phyloP scores from a whole-genome alignment of 1,140 invertebrate species.

The Gryllus bimaculatus region DNA sequence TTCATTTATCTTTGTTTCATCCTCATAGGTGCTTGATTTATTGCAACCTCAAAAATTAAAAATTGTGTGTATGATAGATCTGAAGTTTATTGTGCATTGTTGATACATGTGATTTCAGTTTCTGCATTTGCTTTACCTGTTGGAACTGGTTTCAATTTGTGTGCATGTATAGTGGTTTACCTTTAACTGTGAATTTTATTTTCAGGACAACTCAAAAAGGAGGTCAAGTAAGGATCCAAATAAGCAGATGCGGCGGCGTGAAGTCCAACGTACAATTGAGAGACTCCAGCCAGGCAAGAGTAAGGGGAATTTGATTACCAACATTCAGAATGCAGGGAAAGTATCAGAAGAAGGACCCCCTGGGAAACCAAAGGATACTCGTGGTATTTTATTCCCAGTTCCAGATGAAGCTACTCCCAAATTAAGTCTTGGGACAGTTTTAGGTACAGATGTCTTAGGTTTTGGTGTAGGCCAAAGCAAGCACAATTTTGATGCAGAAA shows the following conservation, averaged over 20 bases:
- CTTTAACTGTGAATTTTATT: background rate
- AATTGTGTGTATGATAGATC: too few species aligned
- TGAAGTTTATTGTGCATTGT: too few species aligned
- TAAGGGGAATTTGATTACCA: constrained; percentile 66
- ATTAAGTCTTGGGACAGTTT: constrained; percentile 67
- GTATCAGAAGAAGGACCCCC: constrained; percentile 10
- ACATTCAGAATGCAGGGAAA: constrained; percentile 24
- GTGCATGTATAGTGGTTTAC: background rate
- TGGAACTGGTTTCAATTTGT: too few species aligned
- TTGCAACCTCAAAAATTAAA: too few species aligned
- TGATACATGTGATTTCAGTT: too few species aligned
- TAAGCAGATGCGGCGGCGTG: constrained; percentile 47
- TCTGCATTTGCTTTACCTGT: too few species aligned
- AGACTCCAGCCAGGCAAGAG: constrained; percentile 72
- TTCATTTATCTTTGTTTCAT: too few species aligned
- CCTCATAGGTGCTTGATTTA: too few species aligned
- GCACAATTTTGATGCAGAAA: constrained; percentile 25
- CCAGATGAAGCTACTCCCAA: constrained; percentile 57
- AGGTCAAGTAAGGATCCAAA: constrained; percentile 33
- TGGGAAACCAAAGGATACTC: constrained; percentile 17
- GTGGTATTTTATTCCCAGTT: constrained; percentile 41
- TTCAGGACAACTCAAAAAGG: constrained; percentile 28
- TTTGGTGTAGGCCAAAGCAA: constrained; percentile 26
- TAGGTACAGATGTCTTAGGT: constrained; percentile 44
- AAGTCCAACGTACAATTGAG: constrained; percentile 71